phyloP scores from a whole-genome alignment of 2,888 invertebrate genomes.

The Julus scanicus region DNA sequence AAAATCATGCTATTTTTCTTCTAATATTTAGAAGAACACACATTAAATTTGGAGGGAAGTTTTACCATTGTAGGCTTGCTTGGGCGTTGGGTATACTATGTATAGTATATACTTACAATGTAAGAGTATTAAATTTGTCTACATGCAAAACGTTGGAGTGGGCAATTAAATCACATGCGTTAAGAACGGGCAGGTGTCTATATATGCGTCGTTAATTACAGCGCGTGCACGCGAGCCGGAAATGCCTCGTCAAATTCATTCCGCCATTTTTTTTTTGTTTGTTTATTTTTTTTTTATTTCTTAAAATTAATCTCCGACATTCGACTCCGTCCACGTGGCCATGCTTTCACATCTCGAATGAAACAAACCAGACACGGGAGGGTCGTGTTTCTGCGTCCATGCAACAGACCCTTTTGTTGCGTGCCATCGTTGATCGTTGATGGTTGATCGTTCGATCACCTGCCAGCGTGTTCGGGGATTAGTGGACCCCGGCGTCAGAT shows the following conservation, averaged over 20 bases:
- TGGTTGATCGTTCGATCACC: conserved; percentile 7
- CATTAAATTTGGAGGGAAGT: too few relatives aligned
- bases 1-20: too few relatives aligned
- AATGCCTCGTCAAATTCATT: conserved; percentile 10
- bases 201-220: not conserved
- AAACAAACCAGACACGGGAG: not conserved
- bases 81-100: too few relatives aligned
- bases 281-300: not conserved
- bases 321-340: conserved; percentile 21
- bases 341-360: not conserved
- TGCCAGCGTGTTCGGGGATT: not conserved
- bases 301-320: not conserved
- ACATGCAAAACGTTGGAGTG: too few relatives aligned
- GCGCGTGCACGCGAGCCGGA: not conserved
- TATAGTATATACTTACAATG: too few relatives aligned
- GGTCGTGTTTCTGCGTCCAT: not conserved
- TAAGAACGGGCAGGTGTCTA: not conserved
- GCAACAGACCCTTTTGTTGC: not conserved
- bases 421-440: conserved; percentile 5
- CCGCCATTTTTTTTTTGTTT: not conserved
- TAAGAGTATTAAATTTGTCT: too few relatives aligned
- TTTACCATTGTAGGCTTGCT: too few relatives aligned
- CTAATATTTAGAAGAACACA: too few relatives aligned
- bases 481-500: not conserved
- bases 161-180: not conserved